A percentile compares a stretch with the other conserved stretches of the same genome.
These are phyloP conservation scores for Epizoanthus ramosus DNA, from an alignment of 92 coral and sea anemone genomes.

Conservation along the genomic window DNA sequence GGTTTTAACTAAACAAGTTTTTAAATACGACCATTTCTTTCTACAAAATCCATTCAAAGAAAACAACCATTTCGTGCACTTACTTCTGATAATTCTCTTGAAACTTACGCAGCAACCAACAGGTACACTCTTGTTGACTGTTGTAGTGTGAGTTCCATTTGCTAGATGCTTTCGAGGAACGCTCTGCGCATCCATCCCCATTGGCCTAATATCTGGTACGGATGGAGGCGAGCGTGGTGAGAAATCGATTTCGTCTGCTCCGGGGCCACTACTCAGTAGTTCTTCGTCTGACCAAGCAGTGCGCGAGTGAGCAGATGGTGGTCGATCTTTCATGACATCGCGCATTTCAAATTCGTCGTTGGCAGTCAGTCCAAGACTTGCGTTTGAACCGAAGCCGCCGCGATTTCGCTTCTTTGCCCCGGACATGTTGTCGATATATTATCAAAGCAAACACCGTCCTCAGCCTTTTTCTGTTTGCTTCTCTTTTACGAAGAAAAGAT, in stretches of 20 bases:
- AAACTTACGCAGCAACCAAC: slow-evolving; percentile 59
- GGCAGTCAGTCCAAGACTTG: slow-evolving; percentile 34
- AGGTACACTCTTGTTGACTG: slow-evolving; percentile 46
- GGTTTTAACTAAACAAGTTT: background rate
- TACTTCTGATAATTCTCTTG: slow-evolving; percentile 62
- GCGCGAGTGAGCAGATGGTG: slow-evolving; percentile 58
- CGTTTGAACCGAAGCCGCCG: slow-evolving; percentile 27
- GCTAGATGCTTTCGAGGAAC: slow-evolving; percentile 49
- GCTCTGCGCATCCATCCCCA: slow-evolving; percentile 63
- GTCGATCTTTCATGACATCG: slow-evolving; percentile 44
- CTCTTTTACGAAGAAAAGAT: background rate
- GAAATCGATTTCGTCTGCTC: slow-evolving; percentile 48
- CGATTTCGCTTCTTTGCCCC: slow-evolving; percentile 30
- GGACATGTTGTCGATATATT: slow-evolving; percentile 7
- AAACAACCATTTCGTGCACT: slow-evolving; percentile 4
- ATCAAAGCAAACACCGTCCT: background rate
- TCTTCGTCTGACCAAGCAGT: slow-evolving; percentile 58
- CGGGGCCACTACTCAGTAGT: slow-evolving; percentile 26
- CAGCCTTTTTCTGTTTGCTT: background rate
- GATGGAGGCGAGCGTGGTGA: slow-evolving; percentile 41
- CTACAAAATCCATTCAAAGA: background rate
- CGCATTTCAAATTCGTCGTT: slow-evolving; percentile 42
- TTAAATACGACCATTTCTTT: background rate
- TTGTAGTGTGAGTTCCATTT: slow-evolving; percentile 41
- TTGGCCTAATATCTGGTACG: slow-evolving; percentile 50